Evolutionary conservation across 2,113 vertebrate species (phyloP).

Genomic region (Mystacornis crossleyi): DNA sequence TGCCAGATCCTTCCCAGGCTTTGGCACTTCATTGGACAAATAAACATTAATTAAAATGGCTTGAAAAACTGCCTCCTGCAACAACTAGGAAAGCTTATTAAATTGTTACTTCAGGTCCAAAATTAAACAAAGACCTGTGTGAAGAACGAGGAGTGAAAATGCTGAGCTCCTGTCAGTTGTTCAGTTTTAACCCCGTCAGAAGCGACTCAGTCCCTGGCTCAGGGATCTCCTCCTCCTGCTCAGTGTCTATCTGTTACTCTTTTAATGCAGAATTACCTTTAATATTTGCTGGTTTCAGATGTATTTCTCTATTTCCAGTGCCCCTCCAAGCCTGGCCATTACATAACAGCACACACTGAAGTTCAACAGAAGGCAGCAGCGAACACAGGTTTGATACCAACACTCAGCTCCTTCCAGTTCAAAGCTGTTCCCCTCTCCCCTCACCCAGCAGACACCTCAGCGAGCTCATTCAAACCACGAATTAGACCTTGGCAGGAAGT

Average conservation of each 20-base stretch:
- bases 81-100: neutral
- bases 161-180: fast-evolving
- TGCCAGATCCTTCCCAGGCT: neutral
- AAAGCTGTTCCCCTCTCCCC: neutral
- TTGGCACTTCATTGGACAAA: neutral
- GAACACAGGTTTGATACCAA: fast-evolving
- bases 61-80: neutral
- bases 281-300: neutral
- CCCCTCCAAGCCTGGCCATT: neutral
- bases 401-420: neutral
- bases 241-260: fast-evolving
- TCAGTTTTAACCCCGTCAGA: neutral
- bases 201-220: neutral
- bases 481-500: neutral
- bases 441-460: neutral
- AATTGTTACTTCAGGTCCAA: neutral
- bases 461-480: fast-evolving
- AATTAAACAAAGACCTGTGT: neutral
- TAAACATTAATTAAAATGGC: neutral
- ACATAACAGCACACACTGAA: neutral
- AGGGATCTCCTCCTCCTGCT: neutral
- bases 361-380: neutral
- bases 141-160: neutral
- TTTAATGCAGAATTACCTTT: neutral
- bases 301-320: neutral